Base-by-base conservation (phyloP, 2,797 vertebrate species). In the Sitta carolinensis region DNA sequence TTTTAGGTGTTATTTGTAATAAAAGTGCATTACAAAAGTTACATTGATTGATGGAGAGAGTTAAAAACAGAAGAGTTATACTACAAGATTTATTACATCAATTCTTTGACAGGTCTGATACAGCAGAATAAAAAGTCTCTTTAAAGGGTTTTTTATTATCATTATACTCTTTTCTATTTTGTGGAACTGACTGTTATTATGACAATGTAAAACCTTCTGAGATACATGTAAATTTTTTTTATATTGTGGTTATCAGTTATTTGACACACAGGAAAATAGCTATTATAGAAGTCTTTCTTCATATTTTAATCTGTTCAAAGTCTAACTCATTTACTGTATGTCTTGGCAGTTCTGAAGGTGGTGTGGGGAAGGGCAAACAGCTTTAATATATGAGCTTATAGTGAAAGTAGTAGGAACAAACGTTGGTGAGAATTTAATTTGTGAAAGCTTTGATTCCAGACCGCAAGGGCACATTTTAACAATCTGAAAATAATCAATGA, bases 401-500 rank as follows among this genome's bases (percentile, higher is more conserved):
- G 36, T 42, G 58, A 62, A 26, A 83, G 50, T 25, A 73, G 69
- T 34, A 80, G 48, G 54, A 92, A 51, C 22, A 69, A 96, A 63
- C 9, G 16, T n/a, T 62, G 59, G 32, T 62, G 48, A 91, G 73
- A 91, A 86, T 91, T 86, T 84, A 72, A 78, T 91, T 92, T 75
- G 43, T 89, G 58, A 81, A 78, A 89, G 43, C 54, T 93, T 89
- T 92, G 72, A 85, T 72, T 92, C 47, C 75, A 81, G 66, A 73
- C 54, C 62, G 42, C 19, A 17, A 92, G n/a, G 94, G 87, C 29
- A 69, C 82, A 86, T 88, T 94, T 91, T 93, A 92, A 91, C 32
- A 64, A 55, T 2, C 26, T 62, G 62, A 81, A 95, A 95, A 89
- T 93, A 95, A 92, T 93, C 91, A 96, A 86, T 88, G 51, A 87